phyloP scores from a whole-genome alignment of 2,797 vertebrate species.

The Spinibarbus caldwelli region DNA sequence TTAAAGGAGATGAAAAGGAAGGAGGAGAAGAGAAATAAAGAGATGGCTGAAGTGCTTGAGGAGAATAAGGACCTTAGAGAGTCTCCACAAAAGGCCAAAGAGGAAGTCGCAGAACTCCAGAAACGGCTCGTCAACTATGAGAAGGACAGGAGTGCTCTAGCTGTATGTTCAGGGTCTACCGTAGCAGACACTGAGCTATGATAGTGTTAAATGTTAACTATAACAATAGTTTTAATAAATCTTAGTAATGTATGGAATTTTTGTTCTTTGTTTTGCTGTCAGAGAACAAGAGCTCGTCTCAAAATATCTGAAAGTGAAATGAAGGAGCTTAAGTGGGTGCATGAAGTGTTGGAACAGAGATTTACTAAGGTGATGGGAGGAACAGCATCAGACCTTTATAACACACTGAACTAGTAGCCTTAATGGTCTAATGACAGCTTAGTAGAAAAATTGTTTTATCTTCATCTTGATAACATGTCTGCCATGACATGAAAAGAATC shows the following conservation, averaged over 20 bases:
- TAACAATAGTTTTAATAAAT: not conserved
- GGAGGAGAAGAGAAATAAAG: conserved; percentile 74
- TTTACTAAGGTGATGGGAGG: conserved; percentile 79
- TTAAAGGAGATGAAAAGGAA: conserved; percentile 77
- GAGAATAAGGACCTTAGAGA: conserved; percentile 79
- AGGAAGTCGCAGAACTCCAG: conserved; percentile 74
- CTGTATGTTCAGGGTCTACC: conserved; percentile 53
- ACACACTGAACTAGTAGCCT: not conserved
- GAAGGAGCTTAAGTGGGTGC: conserved; percentile 84
- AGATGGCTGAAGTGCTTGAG: conserved; percentile 69
- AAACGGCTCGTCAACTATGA: conserved; percentile 76
- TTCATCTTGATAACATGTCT: not conserved
- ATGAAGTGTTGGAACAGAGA: conserved; percentile 83
- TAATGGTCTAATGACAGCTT: not conserved
- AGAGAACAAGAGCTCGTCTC: conserved; percentile 80
- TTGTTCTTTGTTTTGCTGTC: conserved; percentile 33
- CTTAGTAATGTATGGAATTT: not conserved
- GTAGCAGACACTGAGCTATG: not conserved
- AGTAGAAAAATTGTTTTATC: not conserved
- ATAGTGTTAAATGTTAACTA: not conserved
- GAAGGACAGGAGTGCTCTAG: conserved; percentile 76
- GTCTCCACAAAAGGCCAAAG: conserved; percentile 72
- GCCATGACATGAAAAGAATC: not conserved
- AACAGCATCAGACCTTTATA: not conserved
- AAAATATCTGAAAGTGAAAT: conserved; percentile 80